Percentiles rank a stretch among this genome's conserved stretches.
Evolutionary conservation across 2,888 invertebrate genomes (phyloP).

Genomic region (Erebia aethiops): DNA sequence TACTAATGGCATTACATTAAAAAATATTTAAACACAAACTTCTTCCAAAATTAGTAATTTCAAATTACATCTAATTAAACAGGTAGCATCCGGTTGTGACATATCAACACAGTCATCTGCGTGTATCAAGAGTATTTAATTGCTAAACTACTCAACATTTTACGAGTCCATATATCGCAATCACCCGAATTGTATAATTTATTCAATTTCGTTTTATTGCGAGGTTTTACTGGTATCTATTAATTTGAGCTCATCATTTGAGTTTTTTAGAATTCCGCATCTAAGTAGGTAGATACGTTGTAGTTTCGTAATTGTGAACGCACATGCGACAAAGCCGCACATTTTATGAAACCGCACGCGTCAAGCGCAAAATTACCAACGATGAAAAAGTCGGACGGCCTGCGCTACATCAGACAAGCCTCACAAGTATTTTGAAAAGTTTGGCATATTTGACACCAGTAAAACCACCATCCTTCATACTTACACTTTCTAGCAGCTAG

Average conservation of each 20-base stretch:
- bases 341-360: neutral
- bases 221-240: slow-evolving; percentile 35
- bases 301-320: slow-evolving; percentile 7
- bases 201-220: slow-evolving; percentile 38
- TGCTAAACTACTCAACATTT: slow-evolving; percentile 33
- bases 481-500: too few species aligned
- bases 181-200: slow-evolving; percentile 36
- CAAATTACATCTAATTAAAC: neutral
- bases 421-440: too few species aligned
- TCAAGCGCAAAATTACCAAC: too few species aligned
- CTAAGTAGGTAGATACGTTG: slow-evolving; percentile 8
- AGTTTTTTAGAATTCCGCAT: slow-evolving; percentile 32
- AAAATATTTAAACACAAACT: too few species aligned
- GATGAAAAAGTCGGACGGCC: too few species aligned
- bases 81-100: slow-evolving; percentile 44
- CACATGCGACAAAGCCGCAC: neutral
- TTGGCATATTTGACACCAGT: too few species aligned
- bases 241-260: slow-evolving; percentile 37
- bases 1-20: too few species aligned
- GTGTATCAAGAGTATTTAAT: slow-evolving; percentile 27
- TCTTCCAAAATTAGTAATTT: too few species aligned
- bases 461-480: too few species aligned
- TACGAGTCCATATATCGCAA: slow-evolving; percentile 38
- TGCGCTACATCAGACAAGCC: too few species aligned
- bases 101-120: neutral